Evolutionary conservation across 2,888 invertebrate genomes (phyloP).

Genomic region (Acanthosepion pharaonis): DNA sequence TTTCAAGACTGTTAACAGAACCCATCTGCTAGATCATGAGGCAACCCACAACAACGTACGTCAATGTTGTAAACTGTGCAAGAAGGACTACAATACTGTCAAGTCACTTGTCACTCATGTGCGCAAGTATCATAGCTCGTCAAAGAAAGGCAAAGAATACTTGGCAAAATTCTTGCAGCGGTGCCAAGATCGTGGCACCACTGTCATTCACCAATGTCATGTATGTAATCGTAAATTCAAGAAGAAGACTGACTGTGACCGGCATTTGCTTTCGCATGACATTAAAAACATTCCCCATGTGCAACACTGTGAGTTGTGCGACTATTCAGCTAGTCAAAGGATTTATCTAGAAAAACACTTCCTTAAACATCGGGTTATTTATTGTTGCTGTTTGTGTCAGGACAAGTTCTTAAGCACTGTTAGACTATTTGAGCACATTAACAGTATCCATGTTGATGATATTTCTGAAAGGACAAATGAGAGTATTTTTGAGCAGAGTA

Average conservation of each 20-base stretch:
- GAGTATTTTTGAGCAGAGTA: slow-evolving; percentile 66
- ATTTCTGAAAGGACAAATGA: slow-evolving; percentile 57
- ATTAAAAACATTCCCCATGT: slow-evolving; percentile 67
- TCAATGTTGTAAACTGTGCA: slow-evolving; percentile 70
- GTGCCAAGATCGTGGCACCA: slow-evolving; percentile 61
- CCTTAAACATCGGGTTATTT: slow-evolving; percentile 70
- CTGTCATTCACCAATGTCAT: slow-evolving; percentile 73
- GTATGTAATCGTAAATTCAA: slow-evolving; percentile 74
- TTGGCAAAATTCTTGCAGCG: slow-evolving; percentile 62
- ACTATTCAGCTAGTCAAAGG: slow-evolving; percentile 68
- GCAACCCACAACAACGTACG: slow-evolving; percentile 67
- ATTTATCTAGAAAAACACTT: slow-evolving; percentile 72
- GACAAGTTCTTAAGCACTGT: slow-evolving; percentile 65
- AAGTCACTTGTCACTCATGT: slow-evolving; percentile 74
- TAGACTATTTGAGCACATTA: slow-evolving; percentile 66
- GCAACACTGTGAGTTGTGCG: slow-evolving; percentile 71
- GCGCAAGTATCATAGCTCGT: slow-evolving; percentile 67
- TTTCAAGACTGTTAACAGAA: slow-evolving; percentile 72
- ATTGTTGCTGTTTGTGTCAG: slow-evolving; percentile 56
- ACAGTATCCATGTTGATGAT: slow-evolving; percentile 55
- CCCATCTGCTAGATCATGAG: slow-evolving; percentile 72
- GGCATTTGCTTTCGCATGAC: slow-evolving; percentile 73
- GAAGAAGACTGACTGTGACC: slow-evolving; percentile 72
- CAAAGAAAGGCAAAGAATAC: slow-evolving; percentile 63
- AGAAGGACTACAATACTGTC: slow-evolving; percentile 71